phyloP scores from a whole-genome alignment of 2,797 vertebrate species.

The Thamnophis elegans region DNA sequence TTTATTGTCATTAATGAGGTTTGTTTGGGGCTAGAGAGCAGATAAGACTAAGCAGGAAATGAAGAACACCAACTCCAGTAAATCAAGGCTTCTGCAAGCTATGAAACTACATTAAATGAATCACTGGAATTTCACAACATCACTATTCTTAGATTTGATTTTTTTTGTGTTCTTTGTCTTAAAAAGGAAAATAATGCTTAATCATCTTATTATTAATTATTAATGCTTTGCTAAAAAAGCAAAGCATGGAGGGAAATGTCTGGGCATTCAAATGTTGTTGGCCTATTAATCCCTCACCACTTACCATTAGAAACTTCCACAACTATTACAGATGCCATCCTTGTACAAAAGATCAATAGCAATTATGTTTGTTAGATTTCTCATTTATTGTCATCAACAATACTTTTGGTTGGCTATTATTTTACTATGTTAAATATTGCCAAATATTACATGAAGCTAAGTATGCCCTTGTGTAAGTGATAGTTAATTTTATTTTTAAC shows the following conservation, averaged over 20 bases:
- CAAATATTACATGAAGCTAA: neutral
- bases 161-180: neutral
- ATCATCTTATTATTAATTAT: too few species aligned
- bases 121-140: neutral
- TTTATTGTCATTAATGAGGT: neutral
- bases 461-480: neutral
- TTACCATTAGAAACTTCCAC: neutral
- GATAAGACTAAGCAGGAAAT: neutral
- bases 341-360: neutral
- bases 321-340: neutral
- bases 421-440: neutral
- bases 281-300: neutral
- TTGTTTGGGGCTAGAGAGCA: neutral
- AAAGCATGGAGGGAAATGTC: neutral
- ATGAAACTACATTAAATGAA: neutral
- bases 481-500: neutral
- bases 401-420: neutral
- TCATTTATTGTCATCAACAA: neutral
- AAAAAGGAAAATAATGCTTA: neutral
- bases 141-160: neutral
- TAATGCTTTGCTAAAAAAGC: too few species aligned
- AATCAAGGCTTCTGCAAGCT: neutral
- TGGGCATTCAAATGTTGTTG: neutral
- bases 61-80: neutral
- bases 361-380: neutral